Conservation (phyloP, 2,888 invertebrate genomes). For the Rhyacophila evoluta region DNA sequence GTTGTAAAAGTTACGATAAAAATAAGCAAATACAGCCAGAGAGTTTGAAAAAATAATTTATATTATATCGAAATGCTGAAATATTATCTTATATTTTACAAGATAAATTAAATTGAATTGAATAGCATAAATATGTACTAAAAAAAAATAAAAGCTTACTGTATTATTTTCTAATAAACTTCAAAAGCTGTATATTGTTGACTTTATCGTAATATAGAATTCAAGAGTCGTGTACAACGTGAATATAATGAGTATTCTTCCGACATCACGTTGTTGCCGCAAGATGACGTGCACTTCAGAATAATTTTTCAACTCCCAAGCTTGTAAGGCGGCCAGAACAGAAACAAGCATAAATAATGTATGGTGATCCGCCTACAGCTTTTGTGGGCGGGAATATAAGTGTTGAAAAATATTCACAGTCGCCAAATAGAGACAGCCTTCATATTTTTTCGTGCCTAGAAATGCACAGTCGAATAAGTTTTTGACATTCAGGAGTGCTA, state of each 20-base stretch:
- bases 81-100: too few relatives aligned
- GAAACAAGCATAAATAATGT: slow-evolving; percentile 48
- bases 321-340: slow-evolving; percentile 8
- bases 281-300: slow-evolving; percentile 32
- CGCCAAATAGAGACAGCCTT: slow-evolving; percentile 27
- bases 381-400: slow-evolving; percentile 34
- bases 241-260: slow-evolving; percentile 29
- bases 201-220: slow-evolving; percentile 1
- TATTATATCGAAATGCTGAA: too few relatives aligned
- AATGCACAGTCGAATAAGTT: slow-evolving; percentile 4
- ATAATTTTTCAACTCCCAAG: slow-evolving; percentile 30
- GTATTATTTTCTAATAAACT: not conserved
- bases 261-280: slow-evolving; percentile 19
- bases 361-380: slow-evolving; percentile 45
- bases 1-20: too few relatives aligned
- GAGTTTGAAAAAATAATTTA: too few relatives aligned
- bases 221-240: not conserved
- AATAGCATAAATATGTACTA: too few relatives aligned
- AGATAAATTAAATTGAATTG: too few relatives aligned
- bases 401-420: slow-evolving; percentile 23
- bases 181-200: not conserved
- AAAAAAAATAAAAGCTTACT: too few relatives aligned
- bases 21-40: too few relatives aligned
- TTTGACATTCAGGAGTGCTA: not conserved
- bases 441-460: not conserved